Evolutionary conservation across 2,113 vertebrate species (phyloP).

Genomic region (Naja naja): DNA sequence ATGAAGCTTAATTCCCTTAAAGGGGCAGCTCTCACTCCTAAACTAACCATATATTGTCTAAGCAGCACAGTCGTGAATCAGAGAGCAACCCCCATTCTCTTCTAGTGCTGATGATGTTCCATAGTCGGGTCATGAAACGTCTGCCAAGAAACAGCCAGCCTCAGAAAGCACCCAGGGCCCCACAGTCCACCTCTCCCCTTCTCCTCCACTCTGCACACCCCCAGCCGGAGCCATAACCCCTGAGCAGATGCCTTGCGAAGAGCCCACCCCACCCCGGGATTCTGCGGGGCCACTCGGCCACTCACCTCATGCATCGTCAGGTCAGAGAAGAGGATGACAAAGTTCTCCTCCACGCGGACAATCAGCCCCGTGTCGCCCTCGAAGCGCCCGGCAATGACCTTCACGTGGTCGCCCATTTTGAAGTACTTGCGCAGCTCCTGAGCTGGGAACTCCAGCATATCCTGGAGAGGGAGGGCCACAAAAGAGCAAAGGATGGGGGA

Average conservation of each 20-base stretch:
- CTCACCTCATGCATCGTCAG: conserved; percentile 93
- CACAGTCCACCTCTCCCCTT: too few species aligned
- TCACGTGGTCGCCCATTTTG: conserved; percentile 95
- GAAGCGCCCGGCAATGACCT: conserved; percentile 91
- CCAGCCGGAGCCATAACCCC: not conserved
- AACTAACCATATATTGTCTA: too few species aligned
- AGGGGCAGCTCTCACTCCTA: too few species aligned
- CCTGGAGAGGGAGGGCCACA: conserved; percentile 60
- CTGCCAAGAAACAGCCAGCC: not conserved
- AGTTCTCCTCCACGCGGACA: conserved; percentile 94
- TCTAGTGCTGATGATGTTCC: not conserved
- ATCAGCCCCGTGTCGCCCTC: conserved; percentile 95
- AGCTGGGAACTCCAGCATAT: conserved; percentile 93
- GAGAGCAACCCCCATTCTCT: not conserved
- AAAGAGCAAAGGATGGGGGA: not conserved
- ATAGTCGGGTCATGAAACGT: not conserved
- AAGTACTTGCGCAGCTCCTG: conserved; percentile 94
- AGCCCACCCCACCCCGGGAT: too few species aligned
- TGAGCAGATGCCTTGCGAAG: not conserved
- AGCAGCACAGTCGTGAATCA: too few species aligned
- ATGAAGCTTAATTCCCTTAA: too few species aligned
- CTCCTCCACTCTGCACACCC: not conserved
- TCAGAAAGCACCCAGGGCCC: too few species aligned
- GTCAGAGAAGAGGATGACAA: conserved; percentile 94
- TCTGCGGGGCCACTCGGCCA: accelerated